Base-by-base conservation (phyloP, 2,888 invertebrate species). In the Steinernema carpocapsae region DNA sequence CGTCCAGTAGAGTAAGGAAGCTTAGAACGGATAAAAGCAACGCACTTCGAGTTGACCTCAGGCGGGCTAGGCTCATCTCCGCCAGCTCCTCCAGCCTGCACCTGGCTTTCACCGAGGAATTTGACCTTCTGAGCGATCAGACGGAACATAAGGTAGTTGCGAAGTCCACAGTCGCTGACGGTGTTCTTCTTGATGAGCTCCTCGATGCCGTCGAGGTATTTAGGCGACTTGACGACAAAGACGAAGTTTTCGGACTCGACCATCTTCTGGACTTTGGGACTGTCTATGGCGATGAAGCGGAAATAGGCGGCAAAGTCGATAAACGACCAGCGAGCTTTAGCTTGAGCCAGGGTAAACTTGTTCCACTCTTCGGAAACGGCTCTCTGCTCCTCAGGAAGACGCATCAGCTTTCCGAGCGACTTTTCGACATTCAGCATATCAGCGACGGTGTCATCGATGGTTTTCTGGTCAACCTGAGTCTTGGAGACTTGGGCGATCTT, bases 261-360 rank as follows among this genome's bases (percentile, higher is more conserved):
- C 32, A 64, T 29, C 64, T 64, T 64, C 64, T 64, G 64, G 17
- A 64, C 64, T 32, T 64, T 64, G 32, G 64, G 17, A 32, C 29
- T 64, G 64, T 64, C 64, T 10, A 64, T 64, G 64, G 64, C 64
- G 64, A 64, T 29, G 32, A 64, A 64, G 32, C 64, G 64, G 64
- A 64, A 64, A 17, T 64, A 64, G 64, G 64, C 14, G 64, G 64
- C 32, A 26, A 64, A 64, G 64, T 64, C 64, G 29, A 64, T n/a
- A 32, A 64, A 64, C 12, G 26, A 29, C 64, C 64, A 64, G 32
- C 64, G 64, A 4, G 64, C 64, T 32, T 64, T 64, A 14, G 64
- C 64, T 32, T 64, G 32, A 2, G 64, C 64, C 17, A 64, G 17
- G 64, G 64, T 64, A 32, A 64, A 64, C 32, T n/a, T 24, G 37